Percentiles rank a stretch among this genome's conserved stretches.
Conservation (phyloP, 2,888 invertebrate species). For the Mechanitis messenoides region DNA sequence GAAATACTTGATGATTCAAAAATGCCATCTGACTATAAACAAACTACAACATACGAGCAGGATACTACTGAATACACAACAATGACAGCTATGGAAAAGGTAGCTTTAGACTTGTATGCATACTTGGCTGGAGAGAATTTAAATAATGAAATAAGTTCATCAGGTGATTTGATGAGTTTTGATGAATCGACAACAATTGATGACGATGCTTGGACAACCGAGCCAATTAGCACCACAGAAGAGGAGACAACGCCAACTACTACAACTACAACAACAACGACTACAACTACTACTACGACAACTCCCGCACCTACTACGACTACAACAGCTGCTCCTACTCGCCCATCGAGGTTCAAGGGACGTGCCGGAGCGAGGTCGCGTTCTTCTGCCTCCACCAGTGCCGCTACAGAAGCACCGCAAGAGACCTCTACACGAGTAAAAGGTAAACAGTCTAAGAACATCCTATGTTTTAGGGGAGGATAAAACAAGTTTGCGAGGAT, state of each 20-base stretch:
- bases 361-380: slow-evolving; percentile 64
- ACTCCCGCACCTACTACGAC: slow-evolving; percentile 71
- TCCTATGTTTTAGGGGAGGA: background rate
- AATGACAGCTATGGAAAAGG: slow-evolving; percentile 86
- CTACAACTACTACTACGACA: slow-evolving; percentile 75
- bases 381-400: slow-evolving; percentile 60
- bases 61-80: slow-evolving; percentile 79
- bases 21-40: slow-evolving; percentile 59
- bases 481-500: too few species aligned
- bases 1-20: slow-evolving; percentile 66
- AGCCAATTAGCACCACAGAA: slow-evolving; percentile 64
- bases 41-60: slow-evolving; percentile 60
- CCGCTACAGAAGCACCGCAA: slow-evolving; percentile 62
- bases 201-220: slow-evolving; percentile 63
- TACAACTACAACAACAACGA: slow-evolving; percentile 70
- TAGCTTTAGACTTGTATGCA: slow-evolving; percentile 88
- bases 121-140: slow-evolving; percentile 81
- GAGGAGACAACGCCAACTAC: slow-evolving; percentile 73
- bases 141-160: slow-evolving; percentile 74
- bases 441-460: slow-evolving; percentile 47
- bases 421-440: slow-evolving; percentile 69
- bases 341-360: slow-evolving; percentile 65
- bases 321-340: slow-evolving; percentile 58
- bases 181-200: slow-evolving; percentile 61
- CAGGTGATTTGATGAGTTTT: slow-evolving; percentile 50